Evolutionary conservation across 2,888 invertebrate genomes (phyloP).

Genomic region (Himalopsyche tibetana): DNA sequence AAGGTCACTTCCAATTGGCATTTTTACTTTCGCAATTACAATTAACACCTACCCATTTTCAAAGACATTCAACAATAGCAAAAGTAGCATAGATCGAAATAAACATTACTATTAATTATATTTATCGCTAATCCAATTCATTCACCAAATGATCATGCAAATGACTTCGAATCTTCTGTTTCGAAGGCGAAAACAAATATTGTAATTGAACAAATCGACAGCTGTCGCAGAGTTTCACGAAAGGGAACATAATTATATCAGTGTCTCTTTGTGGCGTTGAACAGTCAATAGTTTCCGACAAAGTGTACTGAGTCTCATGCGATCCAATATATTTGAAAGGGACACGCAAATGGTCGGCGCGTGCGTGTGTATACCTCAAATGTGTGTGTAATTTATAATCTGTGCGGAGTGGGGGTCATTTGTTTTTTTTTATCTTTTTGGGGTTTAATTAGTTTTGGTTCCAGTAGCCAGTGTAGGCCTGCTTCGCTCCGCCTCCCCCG

Average conservation of each 20-base stretch:
- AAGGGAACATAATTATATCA: not conserved
- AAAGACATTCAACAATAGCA: no score
- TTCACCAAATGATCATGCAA: no score
- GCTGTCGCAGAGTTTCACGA: not conserved
- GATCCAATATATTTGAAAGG: not conserved
- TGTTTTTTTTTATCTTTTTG: conserved; percentile 16
- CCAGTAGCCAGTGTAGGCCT: conserved; percentile 81
- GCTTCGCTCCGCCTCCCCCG: conserved; percentile 74
- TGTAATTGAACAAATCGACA: not conserved
- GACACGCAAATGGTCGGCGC: not conserved
- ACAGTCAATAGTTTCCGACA: not conserved
- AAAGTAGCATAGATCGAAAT: no score
- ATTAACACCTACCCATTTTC: no score
- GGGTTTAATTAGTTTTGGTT: conserved; percentile 76
- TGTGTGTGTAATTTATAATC: conserved; percentile 38
- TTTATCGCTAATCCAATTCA: no score
- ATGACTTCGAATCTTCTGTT: no score
- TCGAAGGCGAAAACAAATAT: no score
- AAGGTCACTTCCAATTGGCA: no score
- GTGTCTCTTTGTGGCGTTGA: conserved; percentile 1
- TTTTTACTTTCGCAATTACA: no score
- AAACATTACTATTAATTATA: no score
- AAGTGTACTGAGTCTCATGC: not conserved
- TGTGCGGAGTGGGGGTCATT: conserved; percentile 36
- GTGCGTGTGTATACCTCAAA: conserved; percentile 40